Evolutionary conservation across 2,113 vertebrate genomes (phyloP), one percentile per base, ranked within the genome.

Genomic region (Calidris pugnax): DNA sequence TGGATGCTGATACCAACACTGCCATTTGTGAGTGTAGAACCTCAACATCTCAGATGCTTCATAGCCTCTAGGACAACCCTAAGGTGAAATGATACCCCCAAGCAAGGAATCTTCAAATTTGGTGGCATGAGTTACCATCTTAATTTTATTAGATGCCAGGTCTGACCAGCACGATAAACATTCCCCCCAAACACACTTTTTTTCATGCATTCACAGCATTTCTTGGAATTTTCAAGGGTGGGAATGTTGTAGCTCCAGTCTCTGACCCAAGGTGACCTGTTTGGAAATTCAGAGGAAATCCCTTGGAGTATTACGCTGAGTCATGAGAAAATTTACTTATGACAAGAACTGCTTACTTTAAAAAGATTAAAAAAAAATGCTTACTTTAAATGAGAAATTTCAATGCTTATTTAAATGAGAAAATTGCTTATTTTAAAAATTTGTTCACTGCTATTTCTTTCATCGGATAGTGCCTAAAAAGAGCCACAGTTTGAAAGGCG

Each of bases 1-100:
- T 1, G 0, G 51, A 37, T 55, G 60, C 32, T 41, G 64, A 20
- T 20, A 57, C 12, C 41, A 62, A 43, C 0, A 0, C 14, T 79
- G 67, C 45, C 15, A 1, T 12, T 9, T 2, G 1, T 0, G 0
- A 55, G 41, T 5, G 39, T 55, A 82, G 43, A 60, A 53, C 8
- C 18, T 67, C 22, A 48, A 39, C 33, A 53, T 60, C 60, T 78
- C 9, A 3, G 71, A 14, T 82, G 20, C 21, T 91, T 67, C 26
- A 14, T 2, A 47, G 18, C 19, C 57, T 68, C 66, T 24, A 60
- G 76, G 48, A 67, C 18, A 56, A 91, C 32, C n/a, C 32, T n/a
- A 67, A 68, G 35, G 66, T 32, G 6, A 64, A 69, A 51, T 14
- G 50, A 92, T 86, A 71, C 37, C 57, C 66, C 26, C 5, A 32